Evolutionary conservation across 2,888 invertebrate genomes (phyloP), one percentile per base, ranked within the genome.

Genomic region (Margaritifera margaritifera): DNA sequence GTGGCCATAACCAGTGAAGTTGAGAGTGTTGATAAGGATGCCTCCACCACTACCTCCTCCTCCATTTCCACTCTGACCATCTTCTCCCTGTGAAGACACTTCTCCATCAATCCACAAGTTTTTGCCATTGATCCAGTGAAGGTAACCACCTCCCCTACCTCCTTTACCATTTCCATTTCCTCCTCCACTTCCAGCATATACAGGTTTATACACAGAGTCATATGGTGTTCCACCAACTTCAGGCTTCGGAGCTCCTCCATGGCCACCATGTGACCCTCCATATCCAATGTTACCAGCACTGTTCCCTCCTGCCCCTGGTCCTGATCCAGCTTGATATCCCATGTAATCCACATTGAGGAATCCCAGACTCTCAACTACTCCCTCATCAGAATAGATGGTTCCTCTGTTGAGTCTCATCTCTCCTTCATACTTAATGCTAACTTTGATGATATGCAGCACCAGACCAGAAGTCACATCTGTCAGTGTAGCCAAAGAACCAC

Each of bases 11-110:
- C 85, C 85, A 18, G 83, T 82, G 64, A 85, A 76, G 69, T 84
- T 83, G n/a, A 80, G 72, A 2, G 85, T 85, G 22, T 78, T 69
- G 31, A 85, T 75, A 57, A 82, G 42, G 18, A 84, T 59, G n/a
- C 78, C 79, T n/a, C 85, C 85, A 50, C 85, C 85, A 75, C 81
- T 81, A 1, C 85, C 85, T 11, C 85, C 85, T n/a, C 84, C 85
- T 60, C 71, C 80, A 66, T 74, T 73, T 3, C 55, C 58, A 25
- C 80, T 80, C 24, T 62, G 64, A 15, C 84, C 83, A 24, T 70
- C 63, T 54, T 73, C 75, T 22, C 83, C 84, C 24, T 75, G 77
- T 53, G 81, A 69, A n/a, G 74, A 74, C 22, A 85, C 64, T 56
- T 74, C 66, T 6, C 85, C 85, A 75, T 85, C 84, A 42, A 85